Evolutionary conservation across 2,888 invertebrate species (phyloP).

Genomic region (Caenorhabditis sinica): DNA sequence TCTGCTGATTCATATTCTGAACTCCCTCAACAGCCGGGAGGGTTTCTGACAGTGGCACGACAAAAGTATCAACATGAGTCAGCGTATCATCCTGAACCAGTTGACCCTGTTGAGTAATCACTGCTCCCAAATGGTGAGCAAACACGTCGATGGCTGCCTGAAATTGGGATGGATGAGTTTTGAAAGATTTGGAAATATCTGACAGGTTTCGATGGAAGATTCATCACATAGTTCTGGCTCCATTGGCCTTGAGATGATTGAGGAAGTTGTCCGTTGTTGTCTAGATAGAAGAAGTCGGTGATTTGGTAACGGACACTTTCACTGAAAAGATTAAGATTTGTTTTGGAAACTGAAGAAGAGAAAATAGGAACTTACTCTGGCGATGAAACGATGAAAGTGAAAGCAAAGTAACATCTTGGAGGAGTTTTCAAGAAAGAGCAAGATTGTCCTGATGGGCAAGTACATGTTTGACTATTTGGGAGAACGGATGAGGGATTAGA

Average conservation of each 20-base stretch:
- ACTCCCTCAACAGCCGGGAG: conserved; percentile 70
- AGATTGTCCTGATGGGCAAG: conserved; percentile 65
- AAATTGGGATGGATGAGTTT: conserved; percentile 21
- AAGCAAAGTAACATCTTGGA: conserved; percentile 70
- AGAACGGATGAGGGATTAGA: conserved; percentile 67
- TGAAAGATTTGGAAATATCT: too few relatives aligned
- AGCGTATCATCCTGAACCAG: conserved; percentile 74
- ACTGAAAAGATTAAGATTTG: conserved; percentile 21
- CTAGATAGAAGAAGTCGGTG: conserved; percentile 69
- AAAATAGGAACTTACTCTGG: conserved; percentile 66
- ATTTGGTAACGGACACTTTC: conserved; percentile 69
- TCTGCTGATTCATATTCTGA: conserved; percentile 70
- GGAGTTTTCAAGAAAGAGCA: conserved; percentile 67
- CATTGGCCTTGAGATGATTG: conserved; percentile 60
- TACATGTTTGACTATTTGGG: conserved; percentile 69
- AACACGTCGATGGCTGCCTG: conserved; percentile 80
- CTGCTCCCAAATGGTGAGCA: conserved; percentile 80
- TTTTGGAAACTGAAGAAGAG: too few relatives aligned
- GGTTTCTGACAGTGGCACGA: conserved; percentile 69
- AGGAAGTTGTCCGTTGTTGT: conserved; percentile 67
- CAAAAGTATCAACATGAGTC: conserved; percentile 79
- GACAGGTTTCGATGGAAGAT: conserved; percentile 69
- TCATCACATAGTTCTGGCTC: conserved; percentile 70
- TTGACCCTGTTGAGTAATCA: conserved; percentile 69
- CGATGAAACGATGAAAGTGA: conserved; percentile 73